Base-by-base conservation (phyloP, 2,113 vertebrate species). In the Apistogramma diplotaenia region DNA sequence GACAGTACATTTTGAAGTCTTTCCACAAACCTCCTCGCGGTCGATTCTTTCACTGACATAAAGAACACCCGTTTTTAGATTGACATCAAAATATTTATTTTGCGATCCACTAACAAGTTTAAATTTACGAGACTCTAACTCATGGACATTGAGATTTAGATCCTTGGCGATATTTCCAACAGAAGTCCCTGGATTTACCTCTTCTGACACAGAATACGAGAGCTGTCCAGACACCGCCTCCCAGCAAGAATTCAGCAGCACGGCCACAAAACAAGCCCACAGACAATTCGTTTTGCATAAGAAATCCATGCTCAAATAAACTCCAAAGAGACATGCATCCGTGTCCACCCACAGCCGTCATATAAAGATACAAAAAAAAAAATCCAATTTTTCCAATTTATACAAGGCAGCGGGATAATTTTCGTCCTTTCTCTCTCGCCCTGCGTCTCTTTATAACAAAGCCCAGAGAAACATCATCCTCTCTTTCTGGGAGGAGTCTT, bases 111-210 rank as follows among this genome's bases (percentile, higher is more conserved):
- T 37, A 12, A 94, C 92, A 21, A 94, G 90, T 51, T 92, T 92
- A 90, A 95, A 93, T 73, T 61, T 81, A 19, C 95, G 94, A 1
- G 89, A 78, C 33, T 94, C 92, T 79, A 96, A 83, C 21, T 95
- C 94, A 3, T 90, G 88, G 0, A 93, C 78, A 37, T 83, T 92
- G 0, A 96, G 82, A 43, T 89, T 91, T 2, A 95, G 58, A 58
- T 96, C 95, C 76, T 94, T 94, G 0, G 94, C 93, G 0, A 95
- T 59, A 93, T 95, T 95, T 58, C 95, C 95, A 19, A 95, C 94
- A 75, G 85, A 51, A 8, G 95, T 94, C 53, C 94, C 95, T 3
- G 33, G 74, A 43, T 88, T 94, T 78, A 93, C 89, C 88, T 96
- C 95, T 72, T 96, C 95, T 19, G 85, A 85, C 2, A 95, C 80